Conservation (phyloP, 2,888 invertebrate genomes). For the Leptinotarsa tumamoca region DNA sequence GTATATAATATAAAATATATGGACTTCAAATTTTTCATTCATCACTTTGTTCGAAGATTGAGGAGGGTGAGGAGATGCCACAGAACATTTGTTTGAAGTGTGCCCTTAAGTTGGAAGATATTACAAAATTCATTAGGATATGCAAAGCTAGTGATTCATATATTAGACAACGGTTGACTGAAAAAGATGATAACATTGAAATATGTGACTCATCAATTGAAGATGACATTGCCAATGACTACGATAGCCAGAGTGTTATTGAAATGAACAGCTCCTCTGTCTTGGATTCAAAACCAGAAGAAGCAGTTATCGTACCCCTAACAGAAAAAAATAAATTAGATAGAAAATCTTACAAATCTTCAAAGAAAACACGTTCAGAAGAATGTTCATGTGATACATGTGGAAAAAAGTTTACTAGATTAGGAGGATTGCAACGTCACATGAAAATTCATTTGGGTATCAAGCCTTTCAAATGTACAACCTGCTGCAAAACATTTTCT, state of each 20-base stretch:
- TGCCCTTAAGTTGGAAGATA: slow-evolving; percentile 31
- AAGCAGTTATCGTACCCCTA: not conserved
- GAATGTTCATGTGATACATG: slow-evolving; percentile 37
- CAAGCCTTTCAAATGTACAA: slow-evolving; percentile 40
- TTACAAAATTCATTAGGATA: slow-evolving; percentile 32
- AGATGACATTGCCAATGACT: not conserved
- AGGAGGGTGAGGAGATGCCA: slow-evolving; percentile 27
- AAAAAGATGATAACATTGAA: slow-evolving; percentile 13
- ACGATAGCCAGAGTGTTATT: slow-evolving; percentile 1
- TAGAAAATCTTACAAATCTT: not conserved
- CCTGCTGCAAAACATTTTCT: slow-evolving; percentile 40
- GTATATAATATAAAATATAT: slow-evolving; percentile 22
- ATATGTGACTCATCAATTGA: slow-evolving; percentile 14
- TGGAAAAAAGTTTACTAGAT: slow-evolving; percentile 39
- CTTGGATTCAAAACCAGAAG: not conserved
- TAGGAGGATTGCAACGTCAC: slow-evolving; percentile 36
- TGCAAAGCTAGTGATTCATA: slow-evolving; percentile 36
- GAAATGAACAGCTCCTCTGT: slow-evolving; percentile 4
- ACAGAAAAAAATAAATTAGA: slow-evolving; percentile 5
- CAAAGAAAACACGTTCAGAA: slow-evolving; percentile 12
- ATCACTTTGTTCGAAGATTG: slow-evolving; percentile 30
- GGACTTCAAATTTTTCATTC: not conserved
- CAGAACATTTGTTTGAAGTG: slow-evolving; percentile 35
- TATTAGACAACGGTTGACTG: slow-evolving; percentile 21
- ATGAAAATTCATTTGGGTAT: slow-evolving; percentile 38